Base-by-base conservation (phyloP, 2,797 vertebrate genomes). In the Euthynnus affinis region DNA sequence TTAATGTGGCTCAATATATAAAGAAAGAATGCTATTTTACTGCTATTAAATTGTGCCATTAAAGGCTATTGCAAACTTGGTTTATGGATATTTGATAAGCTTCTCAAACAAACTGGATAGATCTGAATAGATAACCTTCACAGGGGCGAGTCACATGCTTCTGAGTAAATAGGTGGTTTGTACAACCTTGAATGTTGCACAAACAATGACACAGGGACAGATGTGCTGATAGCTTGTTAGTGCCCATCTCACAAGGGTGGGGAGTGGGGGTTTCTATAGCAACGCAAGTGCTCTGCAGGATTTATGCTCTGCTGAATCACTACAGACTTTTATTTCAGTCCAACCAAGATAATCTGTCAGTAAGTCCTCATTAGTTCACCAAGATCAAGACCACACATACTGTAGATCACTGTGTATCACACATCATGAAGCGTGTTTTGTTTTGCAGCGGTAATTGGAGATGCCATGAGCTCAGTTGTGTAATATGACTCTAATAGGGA, bases 201-300 rank as follows among this genome's bases (percentile, higher is more conserved):
- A 82, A 62, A 87, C 72, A 84, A 58, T 59, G 49, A 73, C 65
- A 71, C 23, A 1, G 48, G 69, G 34, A 58, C 74, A 79, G 60
- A 78, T 58, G 46, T 71, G 70, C 59, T 44, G 58, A 66, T 66
- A 27, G 70, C 34, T 53, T 42, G 58, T 44, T 53, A 62, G 53
- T 51, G 78, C 74, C 74, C 17, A 9, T 72, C 69, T 70, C 62
- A 60, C 51, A 42, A 80, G 44, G 62, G 70, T 23, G 42, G 64
- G 40, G 37, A 17, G 79, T 52, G 37, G 55, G 58, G 1, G 91
- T 90, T 87, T 83, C 88, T 75, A 91, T 90, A 84, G 87, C 82
- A 88, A 91, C 75, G 0, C 25, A 71, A 75, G 59, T 27, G 22
- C 67, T 75, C 42, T 49, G 12, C 51, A 64, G 71, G 40, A 76